Base-by-base conservation (phyloP, 1,140 invertebrate genomes). In the Drosophila repletoides region DNA sequence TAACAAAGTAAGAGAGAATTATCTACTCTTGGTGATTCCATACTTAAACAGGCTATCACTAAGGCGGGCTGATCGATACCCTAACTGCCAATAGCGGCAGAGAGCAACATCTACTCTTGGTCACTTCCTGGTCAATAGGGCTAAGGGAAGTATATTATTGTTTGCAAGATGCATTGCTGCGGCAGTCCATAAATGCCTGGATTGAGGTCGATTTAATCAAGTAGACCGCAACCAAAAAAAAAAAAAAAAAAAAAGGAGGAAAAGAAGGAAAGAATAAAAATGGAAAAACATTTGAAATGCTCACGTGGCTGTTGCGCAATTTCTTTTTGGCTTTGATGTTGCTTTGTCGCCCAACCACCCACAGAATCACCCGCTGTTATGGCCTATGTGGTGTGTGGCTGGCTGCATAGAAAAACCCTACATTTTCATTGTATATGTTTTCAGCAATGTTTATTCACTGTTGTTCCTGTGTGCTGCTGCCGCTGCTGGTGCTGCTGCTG, bases 281-380 rank as follows among this genome's bases (percentile, higher is more conserved):
- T n/a, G 24, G 17, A 22, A 19, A 17, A 12, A 5, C 41, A 66
- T 61, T 61, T 29, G 58, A 56, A 67, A 17, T 38, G 64, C 64
- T 67, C 64, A 67, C 64, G 64, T 67, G 64, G 56, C 71, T 79
- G 79, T 84, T 84, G 79, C 79, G 79, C 80, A 84, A 84, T 86
- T 84, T 61, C 56, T 17, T 14, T 67, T 60, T 67, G 60, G 72
- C 80, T 84, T 84, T 86, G 79, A 84, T 79, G 75, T 84, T 64
- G 34, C 40, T 33, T 4, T 26, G 10, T 7, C 9, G n/a, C n/a
- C 17, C 22, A 38, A n/a, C 43, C 36, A 53, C 43, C 46, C 59
- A 55, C 52, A 45, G 5, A 22, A 33, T 31, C 43, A 29, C 46
- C 40, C 48, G 46, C 48, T 68, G 53, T 59, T 65, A 49, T 65